Evolutionary conservation across 2,888 invertebrate species (phyloP), one percentile per base, ranked within the genome.

Genomic region (Monoplex corrugatus): DNA sequence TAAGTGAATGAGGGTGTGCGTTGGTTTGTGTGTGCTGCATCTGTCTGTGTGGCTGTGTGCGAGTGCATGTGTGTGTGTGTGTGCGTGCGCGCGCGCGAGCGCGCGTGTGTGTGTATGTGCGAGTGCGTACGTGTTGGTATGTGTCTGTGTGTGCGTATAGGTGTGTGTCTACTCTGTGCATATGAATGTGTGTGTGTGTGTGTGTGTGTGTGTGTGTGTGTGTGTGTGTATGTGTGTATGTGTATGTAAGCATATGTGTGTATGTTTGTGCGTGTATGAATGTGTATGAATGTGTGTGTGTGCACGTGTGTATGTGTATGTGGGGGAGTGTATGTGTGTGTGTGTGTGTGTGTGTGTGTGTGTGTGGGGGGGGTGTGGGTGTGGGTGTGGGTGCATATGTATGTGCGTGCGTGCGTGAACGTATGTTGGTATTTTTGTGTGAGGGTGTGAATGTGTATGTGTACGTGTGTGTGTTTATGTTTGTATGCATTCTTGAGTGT

Each of bases 241-340:
- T 68, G n/a, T 5, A n/a, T 28, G n/a, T 68, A n/a, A 28, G 0
- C 2, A 8, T 2, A 43, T 80, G 43, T 40, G 78, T 23, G 40
- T 40, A 43, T 80, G 78, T 43, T 38, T 80, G 78, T 2, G 43
- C 23, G 78, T 10, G 43, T 80, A 19, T 43, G 78, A 40, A 43
- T 80, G 78, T 10, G 40, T 43, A 43, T 43, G 80, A 43, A 43
- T 28, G 43, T 80, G 80, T 80, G 80, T 43, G 44, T 80, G 80
- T 43, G 43, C 43, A 43, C 28, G 44, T 44, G 44, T 43, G 80
- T 80, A 28, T 43, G 43, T 80, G 75, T 38, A 38, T 75, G 75
- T 75, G 6, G 35, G 75, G 13, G 38, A 16, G 2, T 75, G 38
- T 75, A 2, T 35, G 32, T 75, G 13, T 8, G 32, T 75, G 35